A percentile compares a stretch with the other conserved stretches of the same genome.
phyloP scores from a whole-genome alignment of 2,888 invertebrate species.

The Pristionchus arcanus region DNA sequence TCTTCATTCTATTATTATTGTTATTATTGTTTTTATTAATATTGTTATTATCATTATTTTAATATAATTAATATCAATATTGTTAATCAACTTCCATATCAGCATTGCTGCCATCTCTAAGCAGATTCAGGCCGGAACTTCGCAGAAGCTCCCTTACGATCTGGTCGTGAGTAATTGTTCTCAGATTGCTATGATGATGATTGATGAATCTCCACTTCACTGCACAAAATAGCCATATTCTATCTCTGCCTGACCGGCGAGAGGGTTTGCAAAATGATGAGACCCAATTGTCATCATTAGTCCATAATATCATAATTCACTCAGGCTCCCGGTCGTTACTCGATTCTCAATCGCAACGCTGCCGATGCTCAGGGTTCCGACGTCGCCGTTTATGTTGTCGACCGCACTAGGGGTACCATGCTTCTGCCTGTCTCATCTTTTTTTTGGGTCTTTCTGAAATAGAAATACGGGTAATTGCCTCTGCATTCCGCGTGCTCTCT shows the following conservation, averaged over 20 bases:
- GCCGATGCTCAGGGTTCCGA: background rate
- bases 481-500: too few relatives aligned
- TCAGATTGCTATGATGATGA: background rate
- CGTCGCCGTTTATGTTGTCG: background rate
- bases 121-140: background rate
- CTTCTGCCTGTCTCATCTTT: background rate
- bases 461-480: background rate
- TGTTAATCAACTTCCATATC: background rate
- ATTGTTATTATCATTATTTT: too few relatives aligned
- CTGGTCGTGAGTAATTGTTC: background rate
- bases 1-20: too few relatives aligned
- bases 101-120: constrained; percentile 3
- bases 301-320: background rate
- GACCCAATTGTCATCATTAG: too few relatives aligned
- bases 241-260: too few relatives aligned
- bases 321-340: background rate
- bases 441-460: background rate
- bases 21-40: too few relatives aligned
- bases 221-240: background rate
- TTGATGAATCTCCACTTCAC: background rate
- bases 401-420: background rate
- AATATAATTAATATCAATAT: background rate
- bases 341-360: background rate
- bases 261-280: too few relatives aligned
- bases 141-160: background rate